Base-by-base conservation (phyloP, 2,888 invertebrate genomes). In the Mactromeris polynyma region DNA sequence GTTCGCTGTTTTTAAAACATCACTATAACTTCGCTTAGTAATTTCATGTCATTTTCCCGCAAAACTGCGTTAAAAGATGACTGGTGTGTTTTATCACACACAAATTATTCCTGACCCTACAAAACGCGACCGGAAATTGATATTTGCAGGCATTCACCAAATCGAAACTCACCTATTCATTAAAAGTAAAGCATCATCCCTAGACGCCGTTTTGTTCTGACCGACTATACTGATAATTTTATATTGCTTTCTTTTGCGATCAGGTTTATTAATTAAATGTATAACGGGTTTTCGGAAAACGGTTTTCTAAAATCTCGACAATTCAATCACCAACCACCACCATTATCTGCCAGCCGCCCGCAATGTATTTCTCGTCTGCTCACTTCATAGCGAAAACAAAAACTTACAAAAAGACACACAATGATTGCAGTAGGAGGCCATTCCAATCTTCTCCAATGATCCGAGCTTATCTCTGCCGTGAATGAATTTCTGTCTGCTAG, bases 351-450 rank as follows among this genome's bases (percentile, higher is more conserved):
- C 26, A 64, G 58, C n/a, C 58, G 58, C 58, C 26, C 26, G 26
- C 26, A 64, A 26, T 64, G 58, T 58, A 64, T 64, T n/a, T 64
- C 26, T 64, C 58, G 58, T 64, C 58, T 64, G 58, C 26, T 64
- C n/a, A 64, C 11, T n/a, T n/a, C 26, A 6, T 64, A 26, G 6
- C 7, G 58, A 64, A 64, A 64, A 7, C 26, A 64, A 26, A 2
- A 64, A 64, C n/a, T 26, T 26, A 26, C 58, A 64, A 46, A 58
- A 36, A 73, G 73, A 73, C 33, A 33, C 26, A 26, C 36, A 11
- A 33, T 73, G 36, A 33, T 73, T 73, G 36, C 73, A 19, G 4
- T 26, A 73, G 9, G 33, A 17, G 33, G 9, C 14, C 26, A 26
- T 33, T 33, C 73, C 33, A 73, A 73, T 73, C 36, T 36, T 73